Conservation (phyloP, 2,797 vertebrate genomes). For the Spea hammondii region DNA sequence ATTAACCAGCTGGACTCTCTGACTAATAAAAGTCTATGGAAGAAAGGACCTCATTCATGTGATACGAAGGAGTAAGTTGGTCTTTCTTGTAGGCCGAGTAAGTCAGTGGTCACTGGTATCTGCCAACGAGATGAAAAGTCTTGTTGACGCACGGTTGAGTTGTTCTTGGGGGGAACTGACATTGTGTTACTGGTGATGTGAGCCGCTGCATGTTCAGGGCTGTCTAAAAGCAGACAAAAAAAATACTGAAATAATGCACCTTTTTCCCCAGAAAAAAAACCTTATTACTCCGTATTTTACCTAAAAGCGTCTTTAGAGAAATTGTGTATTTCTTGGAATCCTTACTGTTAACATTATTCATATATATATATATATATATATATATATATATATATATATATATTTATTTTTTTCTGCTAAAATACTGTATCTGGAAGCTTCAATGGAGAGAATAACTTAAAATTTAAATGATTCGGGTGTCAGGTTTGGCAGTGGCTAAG, state of each 20-base stretch:
- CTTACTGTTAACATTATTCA: neutral
- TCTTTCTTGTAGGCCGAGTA: no score
- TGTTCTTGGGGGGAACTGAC: no score
- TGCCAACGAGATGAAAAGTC: no score
- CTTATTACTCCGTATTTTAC: slow-evolving; percentile 1
- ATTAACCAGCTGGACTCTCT: no score
- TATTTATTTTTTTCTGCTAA: neutral
- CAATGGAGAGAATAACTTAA: slow-evolving; percentile 23
- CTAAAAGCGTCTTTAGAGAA: slow-evolving; percentile 5
- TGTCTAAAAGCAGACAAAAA: neutral
- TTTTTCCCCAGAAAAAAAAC: neutral
- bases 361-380: neutral
- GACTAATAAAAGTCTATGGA: no score
- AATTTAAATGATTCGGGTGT: slow-evolving; percentile 18
- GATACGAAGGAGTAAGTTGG: no score
- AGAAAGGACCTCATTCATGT: no score
- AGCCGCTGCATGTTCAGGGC: neutral
- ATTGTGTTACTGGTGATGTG: neutral
- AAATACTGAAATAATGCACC: neutral
- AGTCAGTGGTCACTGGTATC: no score
- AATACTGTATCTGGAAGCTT: neutral
- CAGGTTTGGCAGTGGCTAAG: slow-evolving; percentile 14
- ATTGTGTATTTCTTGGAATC: neutral
- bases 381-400: neutral
- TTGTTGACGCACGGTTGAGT: no score